Base-by-base conservation (phyloP, 2,113 vertebrate genomes). In the Phrynosoma platyrhinos region DNA sequence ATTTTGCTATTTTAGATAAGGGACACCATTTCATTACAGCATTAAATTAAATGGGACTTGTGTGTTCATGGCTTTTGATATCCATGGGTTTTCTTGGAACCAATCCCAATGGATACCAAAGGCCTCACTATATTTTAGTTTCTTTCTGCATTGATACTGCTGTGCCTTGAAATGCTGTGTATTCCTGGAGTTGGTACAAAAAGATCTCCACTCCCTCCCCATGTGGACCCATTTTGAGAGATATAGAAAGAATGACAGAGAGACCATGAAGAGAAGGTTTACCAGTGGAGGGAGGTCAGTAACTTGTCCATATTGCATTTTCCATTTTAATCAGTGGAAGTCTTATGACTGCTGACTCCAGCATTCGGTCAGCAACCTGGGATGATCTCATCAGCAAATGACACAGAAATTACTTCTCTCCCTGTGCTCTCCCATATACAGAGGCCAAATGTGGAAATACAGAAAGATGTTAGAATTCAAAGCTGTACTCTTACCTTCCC, bases 261-360 rank as follows among this genome's bases (percentile, higher is more conserved):
- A 58, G 36, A 16, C 47, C 5, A 47, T 1, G n/a, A n/a, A 30
- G 3, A 68, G 5, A 1, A 13, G 79, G 87, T 32, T 74, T 85
- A 2, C 77, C 79, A 30, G 3, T 36, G 87, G 68, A 79, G 6
- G 87, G 30, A 8, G 87, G n/a, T 79, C 79, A 90, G 64, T 90
- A n/a, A 40, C 2, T 74, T 86, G 58, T 8, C 7, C 23, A 14
- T 52, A 30, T 36, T 18, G 64, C 5, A 90, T 47, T 25, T 32
- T 90, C 40, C 27, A 76, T 52, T 82, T 75, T 89, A 53, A n/a
- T 88, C 88, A 85, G 66, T 58, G 47, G 32, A 76, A 12, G 9
- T 0, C 58, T 88, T n/a, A 2, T 47, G 90, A 84, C n/a, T 84
- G 89, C 72, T 94, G 91, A 53, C 85, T 83, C 40, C 30, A 36